Conservation (phyloP, 2,888 invertebrate genomes). For the Entomobrya multifasciata region DNA sequence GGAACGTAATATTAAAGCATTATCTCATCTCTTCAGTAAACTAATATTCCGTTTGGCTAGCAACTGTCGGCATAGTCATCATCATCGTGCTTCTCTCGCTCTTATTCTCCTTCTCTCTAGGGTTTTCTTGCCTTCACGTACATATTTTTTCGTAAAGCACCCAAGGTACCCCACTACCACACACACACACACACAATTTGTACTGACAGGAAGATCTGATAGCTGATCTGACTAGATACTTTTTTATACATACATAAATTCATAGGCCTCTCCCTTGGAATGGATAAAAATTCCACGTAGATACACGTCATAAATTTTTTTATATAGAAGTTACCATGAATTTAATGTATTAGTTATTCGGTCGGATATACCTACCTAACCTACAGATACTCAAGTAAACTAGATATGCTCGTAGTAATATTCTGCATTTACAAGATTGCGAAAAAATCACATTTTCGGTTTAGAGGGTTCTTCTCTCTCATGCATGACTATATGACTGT, state of each 20-base stretch:
- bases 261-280: too few species aligned
- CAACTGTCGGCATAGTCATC: neutral
- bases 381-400: neutral
- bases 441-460: conserved; percentile 55
- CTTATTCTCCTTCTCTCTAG: neutral
- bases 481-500: neutral
- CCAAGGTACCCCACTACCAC: neutral
- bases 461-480: conserved; percentile 34
- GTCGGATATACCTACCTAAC: neutral
- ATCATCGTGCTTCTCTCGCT: too few species aligned
- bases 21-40: conserved; percentile 12
- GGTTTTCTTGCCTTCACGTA: neutral
- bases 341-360: neutral
- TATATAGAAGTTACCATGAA: neutral
- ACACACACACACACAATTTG: conserved; percentile 59
- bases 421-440: conserved; percentile 51
- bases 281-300: too few species aligned
- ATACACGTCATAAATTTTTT: too few species aligned
- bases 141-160: neutral
- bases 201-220: conserved; percentile 48
- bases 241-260: conserved; percentile 12
- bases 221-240: conserved; percentile 53
- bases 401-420: conserved; percentile 11
- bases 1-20: neutral
- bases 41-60: conserved; percentile 15